A percentile compares a stretch with the other conserved stretches of the same genome.
Conservation (phyloP, 2,888 invertebrate genomes). For the Lasioglossum figueresi region DNA sequence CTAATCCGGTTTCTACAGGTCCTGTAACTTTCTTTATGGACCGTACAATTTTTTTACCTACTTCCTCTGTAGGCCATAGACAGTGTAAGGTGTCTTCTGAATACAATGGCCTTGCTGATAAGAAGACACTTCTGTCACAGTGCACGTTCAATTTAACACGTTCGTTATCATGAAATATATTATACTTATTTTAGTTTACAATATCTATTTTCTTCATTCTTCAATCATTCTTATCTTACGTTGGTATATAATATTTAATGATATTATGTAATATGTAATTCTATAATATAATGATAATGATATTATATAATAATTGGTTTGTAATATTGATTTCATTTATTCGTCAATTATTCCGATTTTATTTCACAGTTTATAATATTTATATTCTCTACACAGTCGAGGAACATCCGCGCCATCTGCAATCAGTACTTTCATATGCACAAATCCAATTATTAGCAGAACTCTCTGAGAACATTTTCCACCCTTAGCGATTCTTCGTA, state of each 20-base stretch:
- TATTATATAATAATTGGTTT: too few relatives aligned
- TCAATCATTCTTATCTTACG: background rate
- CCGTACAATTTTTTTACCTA: background rate
- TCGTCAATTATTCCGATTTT: too few relatives aligned
- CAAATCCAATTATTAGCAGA: background rate
- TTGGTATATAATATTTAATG: background rate
- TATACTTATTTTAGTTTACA: background rate
- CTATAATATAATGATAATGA: too few relatives aligned
- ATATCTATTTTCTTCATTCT: background rate
- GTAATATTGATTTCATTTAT: too few relatives aligned
- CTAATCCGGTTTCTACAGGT: too few relatives aligned
- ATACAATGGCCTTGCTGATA: background rate
- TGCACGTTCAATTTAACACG: background rate
- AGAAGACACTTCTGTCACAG: background rate
- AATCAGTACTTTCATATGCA: background rate
- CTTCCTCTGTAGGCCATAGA: background rate
- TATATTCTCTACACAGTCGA: too few relatives aligned
- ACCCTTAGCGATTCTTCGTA: background rate
- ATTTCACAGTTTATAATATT: too few relatives aligned
- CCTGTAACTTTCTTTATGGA: background rate
- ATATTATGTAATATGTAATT: too few relatives aligned
- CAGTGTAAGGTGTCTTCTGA: background rate
- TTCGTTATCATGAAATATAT: background rate
- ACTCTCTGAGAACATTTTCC: background rate
- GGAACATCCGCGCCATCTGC: background rate